These are phyloP conservation scores for Eupsilia transversa DNA, from an alignment of 2,888 invertebrate genomes.

Conservation along the genomic window DNA sequence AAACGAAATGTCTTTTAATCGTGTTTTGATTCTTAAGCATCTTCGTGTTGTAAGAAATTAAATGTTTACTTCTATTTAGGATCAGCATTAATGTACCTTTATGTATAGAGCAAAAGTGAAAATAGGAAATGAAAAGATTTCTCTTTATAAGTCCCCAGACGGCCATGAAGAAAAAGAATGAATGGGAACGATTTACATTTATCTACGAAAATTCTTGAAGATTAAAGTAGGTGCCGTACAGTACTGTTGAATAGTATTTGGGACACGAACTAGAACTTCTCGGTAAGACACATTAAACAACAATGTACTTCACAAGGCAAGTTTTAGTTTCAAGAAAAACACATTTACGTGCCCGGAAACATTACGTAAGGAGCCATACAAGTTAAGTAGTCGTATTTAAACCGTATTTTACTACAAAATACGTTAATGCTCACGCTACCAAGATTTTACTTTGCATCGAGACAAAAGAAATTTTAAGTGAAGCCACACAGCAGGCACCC, in stretches of 20 bases:
- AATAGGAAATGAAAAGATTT: slow-evolving; percentile 33
- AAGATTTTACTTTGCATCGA: slow-evolving; percentile 34
- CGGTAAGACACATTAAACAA: slow-evolving; percentile 70
- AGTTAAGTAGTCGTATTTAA: slow-evolving; percentile 53
- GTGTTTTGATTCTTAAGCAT: slow-evolving; percentile 36
- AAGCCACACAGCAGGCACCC: slow-evolving; percentile 62
- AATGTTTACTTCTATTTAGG: slow-evolving; percentile 2
- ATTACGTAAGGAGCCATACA: slow-evolving; percentile 57
- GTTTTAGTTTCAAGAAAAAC: slow-evolving; percentile 62
- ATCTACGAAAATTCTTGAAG: slow-evolving; percentile 45
- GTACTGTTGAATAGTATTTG: slow-evolving; percentile 68
- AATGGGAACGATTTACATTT: slow-evolving; percentile 53
- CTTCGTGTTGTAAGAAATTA: slow-evolving; percentile 1
- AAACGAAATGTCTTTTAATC: slow-evolving; percentile 32
- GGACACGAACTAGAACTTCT: slow-evolving; percentile 71
- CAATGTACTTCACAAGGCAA: slow-evolving; percentile 54
- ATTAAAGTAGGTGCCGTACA: slow-evolving; percentile 53
- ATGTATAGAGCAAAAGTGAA: background rate
- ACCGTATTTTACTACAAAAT: slow-evolving; percentile 51
- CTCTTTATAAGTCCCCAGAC: slow-evolving; percentile 34
- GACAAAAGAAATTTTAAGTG: slow-evolving; percentile 65
- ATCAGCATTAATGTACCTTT: background rate
- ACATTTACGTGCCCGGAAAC: slow-evolving; percentile 59
- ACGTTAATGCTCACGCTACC: slow-evolving; percentile 49
- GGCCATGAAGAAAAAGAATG: slow-evolving; percentile 36